Conservation (phyloP, 2,113 vertebrate species). For the Poecilia latipinna region DNA sequence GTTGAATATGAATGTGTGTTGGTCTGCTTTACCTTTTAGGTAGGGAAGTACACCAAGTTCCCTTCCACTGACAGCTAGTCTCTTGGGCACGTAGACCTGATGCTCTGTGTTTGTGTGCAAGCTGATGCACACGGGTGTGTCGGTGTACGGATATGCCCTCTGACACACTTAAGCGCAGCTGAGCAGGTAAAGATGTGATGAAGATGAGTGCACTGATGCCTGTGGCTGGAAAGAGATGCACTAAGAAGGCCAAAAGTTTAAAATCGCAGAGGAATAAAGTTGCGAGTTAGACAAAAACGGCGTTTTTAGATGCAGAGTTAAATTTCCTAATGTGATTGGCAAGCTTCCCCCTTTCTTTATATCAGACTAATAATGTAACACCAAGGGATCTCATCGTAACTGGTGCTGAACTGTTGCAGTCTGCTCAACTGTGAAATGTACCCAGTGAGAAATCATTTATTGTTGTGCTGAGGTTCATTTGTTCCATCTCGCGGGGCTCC, state of each 20-base stretch:
- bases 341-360: not conserved
- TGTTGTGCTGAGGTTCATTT: constrained; percentile 48
- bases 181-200: constrained; percentile 41
- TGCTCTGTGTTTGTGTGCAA: constrained; percentile 3
- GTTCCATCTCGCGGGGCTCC: constrained; percentile 38
- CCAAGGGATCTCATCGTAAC: constrained; percentile 12
- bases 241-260: not conserved
- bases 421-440: constrained; percentile 47
- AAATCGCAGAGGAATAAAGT: not conserved
- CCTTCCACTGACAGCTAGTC: constrained; percentile 48
- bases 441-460: constrained; percentile 51
- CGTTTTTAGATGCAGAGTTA: not conserved
- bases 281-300: not conserved
- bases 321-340: not conserved
- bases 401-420: constrained; percentile 41
- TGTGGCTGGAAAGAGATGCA: not conserved
- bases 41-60: constrained; percentile 34
- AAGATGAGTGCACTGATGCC: not conserved
- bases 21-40: constrained; percentile 42
- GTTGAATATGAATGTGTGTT: constrained; percentile 13
- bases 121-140: not conserved
- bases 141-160: constrained; percentile 32
- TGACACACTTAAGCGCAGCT: constrained; percentile 53
- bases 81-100: constrained; percentile 39
- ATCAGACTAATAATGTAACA: not conserved